Conservation (phyloP, 2,888 invertebrate species). For the Meteorus cinctellus region DNA sequence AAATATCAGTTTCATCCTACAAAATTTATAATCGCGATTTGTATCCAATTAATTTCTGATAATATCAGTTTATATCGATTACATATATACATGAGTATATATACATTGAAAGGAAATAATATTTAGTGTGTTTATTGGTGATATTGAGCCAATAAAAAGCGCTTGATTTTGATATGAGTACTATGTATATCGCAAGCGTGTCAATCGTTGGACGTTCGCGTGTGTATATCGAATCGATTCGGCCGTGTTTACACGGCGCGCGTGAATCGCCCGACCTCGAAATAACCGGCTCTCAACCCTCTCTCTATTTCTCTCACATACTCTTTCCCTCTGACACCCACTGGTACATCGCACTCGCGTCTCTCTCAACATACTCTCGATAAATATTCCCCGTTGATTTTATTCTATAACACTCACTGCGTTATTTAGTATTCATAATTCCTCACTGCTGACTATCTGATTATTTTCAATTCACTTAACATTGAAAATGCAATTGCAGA, state of each 20-base stretch:
- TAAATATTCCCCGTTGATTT: constrained; percentile 21
- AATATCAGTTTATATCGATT: neutral
- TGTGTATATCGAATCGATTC: constrained; percentile 38
- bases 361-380: too few relatives aligned
- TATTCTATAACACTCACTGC: neutral
- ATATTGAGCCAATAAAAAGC: constrained; percentile 35
- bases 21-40: neutral
- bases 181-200: constrained; percentile 18
- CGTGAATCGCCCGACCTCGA: constrained; percentile 42
- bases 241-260: constrained; percentile 36
- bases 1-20: neutral
- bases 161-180: constrained; percentile 23
- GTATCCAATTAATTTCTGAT: neutral
- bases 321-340: constrained; percentile 38
- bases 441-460: constrained; percentile 22
- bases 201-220: constrained; percentile 34
- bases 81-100: neutral
- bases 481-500: neutral
- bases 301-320: constrained; percentile 45
- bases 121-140: neutral
- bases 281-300: constrained; percentile 46
- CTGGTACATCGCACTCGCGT: constrained; percentile 17
- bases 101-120: neutral
- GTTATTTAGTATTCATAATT: constrained; percentile 23
- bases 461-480: constrained; percentile 14